Base-by-base conservation (phyloP, 2,113 vertebrate species). In the Oxygymnocypris stewartii region DNA sequence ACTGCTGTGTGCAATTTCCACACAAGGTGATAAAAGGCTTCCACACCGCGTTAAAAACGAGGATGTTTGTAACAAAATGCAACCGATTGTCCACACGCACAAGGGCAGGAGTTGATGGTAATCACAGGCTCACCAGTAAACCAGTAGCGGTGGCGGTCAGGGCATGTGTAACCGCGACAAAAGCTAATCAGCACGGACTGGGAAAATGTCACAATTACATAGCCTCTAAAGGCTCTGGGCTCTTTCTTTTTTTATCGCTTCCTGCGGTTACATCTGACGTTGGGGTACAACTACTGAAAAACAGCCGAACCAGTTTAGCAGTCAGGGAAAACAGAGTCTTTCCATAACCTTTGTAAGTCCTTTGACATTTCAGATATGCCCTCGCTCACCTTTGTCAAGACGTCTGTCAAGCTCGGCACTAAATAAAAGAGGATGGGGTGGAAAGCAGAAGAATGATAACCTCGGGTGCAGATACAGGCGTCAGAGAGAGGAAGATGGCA, bases 351-450 rank as follows among this genome's bases (percentile, higher is more conserved):
- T 94, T 94, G 93, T 92, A 94, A 94, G 91, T 93, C 89, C 81
- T 86, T 93, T 94, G 94, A 94, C 93, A 95, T 94, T 94, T 94
- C 90, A 92, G 94, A 93, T 93, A 93, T 93, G 93, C 90, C 94
- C 92, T 89, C 82, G 71, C 82, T 89, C 93, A 92, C 91, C 93
- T 93, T 92, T 93, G 93, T 93, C 91, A 90, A 90, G 87, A 81
- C 88, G 78, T 87, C 91, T 87, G 90, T 91, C 89, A 54, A 91
- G 88, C 90, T 91, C 91, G 89, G 86, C 90, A 89, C 91, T 92
- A 92, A 95, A 93, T 89, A 92, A 92, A 90, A 90, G 65, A 82
- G 65, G 88, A 78, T 12, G 49, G 79, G 65, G 54, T 40, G 54
- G 54, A 51, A 57, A 25, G 28, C n/a, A 59, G 51, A 13, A 14